Conservation (phyloP, 2,113 vertebrate species). For the Plotosus lineatus region DNA sequence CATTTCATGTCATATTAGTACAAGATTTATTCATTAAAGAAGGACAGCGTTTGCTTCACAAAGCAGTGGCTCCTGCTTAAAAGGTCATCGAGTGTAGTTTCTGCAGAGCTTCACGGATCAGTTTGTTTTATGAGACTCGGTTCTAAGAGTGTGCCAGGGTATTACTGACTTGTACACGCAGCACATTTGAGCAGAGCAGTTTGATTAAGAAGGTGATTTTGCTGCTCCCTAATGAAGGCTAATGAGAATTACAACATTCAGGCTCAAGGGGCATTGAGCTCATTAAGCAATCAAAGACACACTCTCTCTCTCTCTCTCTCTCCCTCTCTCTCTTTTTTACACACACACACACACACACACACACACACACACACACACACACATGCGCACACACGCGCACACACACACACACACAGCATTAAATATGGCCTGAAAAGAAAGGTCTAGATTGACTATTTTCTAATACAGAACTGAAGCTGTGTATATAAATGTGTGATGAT, state of each 20-base stretch:
- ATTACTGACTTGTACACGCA: slow-evolving; percentile 43
- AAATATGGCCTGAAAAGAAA: slow-evolving; percentile 32
- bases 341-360: not conserved
- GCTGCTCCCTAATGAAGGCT: slow-evolving; percentile 53
- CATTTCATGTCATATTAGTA: slow-evolving; percentile 67
- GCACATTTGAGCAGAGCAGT: slow-evolving; percentile 47
- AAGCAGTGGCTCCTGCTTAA: slow-evolving; percentile 37
- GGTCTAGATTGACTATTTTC: slow-evolving; percentile 23
- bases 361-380: slow-evolving; percentile 21
- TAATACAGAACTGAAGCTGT: slow-evolving; percentile 1
- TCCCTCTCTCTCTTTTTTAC: not conserved
- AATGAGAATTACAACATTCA: slow-evolving; percentile 55
- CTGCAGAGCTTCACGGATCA: slow-evolving; percentile 47
- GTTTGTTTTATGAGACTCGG: slow-evolving; percentile 52
- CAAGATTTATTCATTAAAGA: slow-evolving; percentile 68
- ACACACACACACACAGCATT: slow-evolving; percentile 9
- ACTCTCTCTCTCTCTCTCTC: not conserved
- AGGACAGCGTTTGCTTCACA: slow-evolving; percentile 35
- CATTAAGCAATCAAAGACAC: slow-evolving; percentile 48
- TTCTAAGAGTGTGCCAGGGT: slow-evolving; percentile 38
- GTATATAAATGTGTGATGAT: not conserved
- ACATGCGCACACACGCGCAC: not conserved
- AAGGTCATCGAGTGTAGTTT: slow-evolving; percentile 38
- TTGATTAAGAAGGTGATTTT: slow-evolving; percentile 52
- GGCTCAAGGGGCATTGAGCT: slow-evolving; percentile 49